Evolutionary conservation across 1,140 invertebrate genomes (phyloP).

Genomic region (Rhopalosiphum padi): DNA sequence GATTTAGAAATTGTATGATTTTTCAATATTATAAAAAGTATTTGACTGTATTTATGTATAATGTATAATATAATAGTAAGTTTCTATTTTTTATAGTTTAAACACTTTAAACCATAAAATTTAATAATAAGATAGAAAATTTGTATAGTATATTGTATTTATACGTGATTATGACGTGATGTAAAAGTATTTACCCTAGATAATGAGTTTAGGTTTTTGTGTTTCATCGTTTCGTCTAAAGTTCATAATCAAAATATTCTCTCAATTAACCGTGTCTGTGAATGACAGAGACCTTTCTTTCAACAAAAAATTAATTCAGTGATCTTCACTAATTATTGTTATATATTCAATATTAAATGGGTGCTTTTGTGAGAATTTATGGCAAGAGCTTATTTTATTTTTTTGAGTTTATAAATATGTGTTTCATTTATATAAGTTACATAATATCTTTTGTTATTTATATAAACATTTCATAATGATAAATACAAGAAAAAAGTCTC

Average conservation of each 20-base stretch:
- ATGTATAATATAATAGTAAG: too few species aligned
- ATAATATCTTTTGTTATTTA: neutral
- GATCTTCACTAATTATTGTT: constrained; percentile 18
- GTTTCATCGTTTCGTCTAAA: neutral
- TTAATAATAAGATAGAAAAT: neutral
- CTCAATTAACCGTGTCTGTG: neutral
- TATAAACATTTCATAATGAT: neutral
- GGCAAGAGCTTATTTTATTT: neutral
- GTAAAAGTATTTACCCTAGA: neutral
- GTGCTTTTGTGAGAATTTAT: constrained; percentile 1
- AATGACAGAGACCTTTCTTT: neutral
- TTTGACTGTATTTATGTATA: too few species aligned
- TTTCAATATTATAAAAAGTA: too few species aligned
- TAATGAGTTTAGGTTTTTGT: neutral
- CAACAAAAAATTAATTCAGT: neutral
- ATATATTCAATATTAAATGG: neutral
- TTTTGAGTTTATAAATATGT: neutral
- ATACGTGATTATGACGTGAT: neutral
- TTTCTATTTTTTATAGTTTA: neutral
- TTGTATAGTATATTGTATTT: too few species aligned
- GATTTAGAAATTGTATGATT: neutral
- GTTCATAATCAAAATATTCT: neutral
- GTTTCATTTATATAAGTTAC: neutral
- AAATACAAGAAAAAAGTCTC: neutral
- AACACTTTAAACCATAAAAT: neutral